phyloP scores from a whole-genome alignment of 2,888 invertebrate genomes.

The Parnassius apollo region DNA sequence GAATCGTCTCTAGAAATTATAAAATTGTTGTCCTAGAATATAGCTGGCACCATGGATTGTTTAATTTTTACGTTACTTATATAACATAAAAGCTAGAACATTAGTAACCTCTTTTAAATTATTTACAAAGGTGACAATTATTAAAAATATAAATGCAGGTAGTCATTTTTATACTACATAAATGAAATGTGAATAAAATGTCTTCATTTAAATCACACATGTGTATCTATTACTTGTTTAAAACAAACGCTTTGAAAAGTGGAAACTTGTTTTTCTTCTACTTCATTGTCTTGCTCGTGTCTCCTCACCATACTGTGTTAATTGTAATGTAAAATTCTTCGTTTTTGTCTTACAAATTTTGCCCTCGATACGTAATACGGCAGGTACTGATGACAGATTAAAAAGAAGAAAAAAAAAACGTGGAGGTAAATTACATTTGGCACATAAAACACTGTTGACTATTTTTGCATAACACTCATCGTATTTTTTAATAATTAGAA shows the following conservation, averaged over 20 bases:
- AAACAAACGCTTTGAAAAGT: conserved; percentile 55
- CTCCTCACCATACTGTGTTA: conserved; percentile 62
- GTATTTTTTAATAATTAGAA: too few relatives aligned
- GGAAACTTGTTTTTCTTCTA: conserved; percentile 72
- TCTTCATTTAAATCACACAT: conserved; percentile 20
- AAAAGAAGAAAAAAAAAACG: conserved; percentile 3
- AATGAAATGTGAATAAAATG: conserved; percentile 12
- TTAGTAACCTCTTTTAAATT: too few relatives aligned
- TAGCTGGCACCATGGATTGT: too few relatives aligned
- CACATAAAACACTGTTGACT: too few relatives aligned
- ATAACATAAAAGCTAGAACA: too few relatives aligned
- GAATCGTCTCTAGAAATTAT: too few relatives aligned
- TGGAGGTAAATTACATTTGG: not conserved
- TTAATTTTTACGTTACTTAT: too few relatives aligned
- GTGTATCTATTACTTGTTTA: conserved; percentile 35
- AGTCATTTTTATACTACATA: not conserved
- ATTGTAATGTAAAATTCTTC: conserved; percentile 73
- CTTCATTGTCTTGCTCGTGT: conserved; percentile 64
- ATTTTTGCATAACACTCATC: too few relatives aligned
- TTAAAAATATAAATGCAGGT: not conserved
- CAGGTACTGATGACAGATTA: conserved; percentile 9
- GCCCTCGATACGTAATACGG: conserved; percentile 50
- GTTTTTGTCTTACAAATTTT: conserved; percentile 73
- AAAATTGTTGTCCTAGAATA: too few relatives aligned
- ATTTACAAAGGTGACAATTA: too few relatives aligned